phyloP scores from a whole-genome alignment of 1,140 invertebrate species.

The Conopomorpha cramerella region DNA sequence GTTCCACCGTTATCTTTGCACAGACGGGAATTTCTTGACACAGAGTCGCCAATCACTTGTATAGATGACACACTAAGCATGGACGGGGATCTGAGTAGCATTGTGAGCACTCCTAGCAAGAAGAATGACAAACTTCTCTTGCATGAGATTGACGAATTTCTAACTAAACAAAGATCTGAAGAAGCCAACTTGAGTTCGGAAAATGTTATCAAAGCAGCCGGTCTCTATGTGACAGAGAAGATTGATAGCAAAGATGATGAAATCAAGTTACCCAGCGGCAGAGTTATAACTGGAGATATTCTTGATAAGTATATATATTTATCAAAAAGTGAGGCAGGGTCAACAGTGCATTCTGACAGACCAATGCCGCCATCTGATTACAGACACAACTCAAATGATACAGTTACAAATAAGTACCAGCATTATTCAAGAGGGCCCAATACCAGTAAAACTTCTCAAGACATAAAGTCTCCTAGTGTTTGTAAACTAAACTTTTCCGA shows the following conservation, averaged over 20 bases:
- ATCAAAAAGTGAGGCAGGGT: slow-evolving; percentile 21
- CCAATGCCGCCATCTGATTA: slow-evolving; percentile 5
- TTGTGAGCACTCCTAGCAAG: slow-evolving; percentile 43
- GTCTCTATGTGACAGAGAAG: slow-evolving; percentile 34
- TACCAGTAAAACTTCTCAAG: too few species aligned
- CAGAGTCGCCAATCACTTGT: slow-evolving; percentile 2
- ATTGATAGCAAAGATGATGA: slow-evolving; percentile 28
- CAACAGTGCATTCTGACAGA: slow-evolving; percentile 7
- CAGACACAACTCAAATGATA: too few species aligned
- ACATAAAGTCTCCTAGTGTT: slow-evolving; percentile 25
- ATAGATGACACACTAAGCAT: slow-evolving; percentile 40
- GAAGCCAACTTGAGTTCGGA: slow-evolving; percentile 19
- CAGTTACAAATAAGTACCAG: too few species aligned
- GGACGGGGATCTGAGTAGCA: slow-evolving; percentile 48
- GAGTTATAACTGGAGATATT: slow-evolving; percentile 23
- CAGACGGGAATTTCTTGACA: slow-evolving; percentile 15
- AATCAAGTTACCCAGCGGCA: slow-evolving; percentile 32
- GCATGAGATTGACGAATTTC: slow-evolving; percentile 60
- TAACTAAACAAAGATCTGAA: slow-evolving; percentile 30
- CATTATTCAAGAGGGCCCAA: too few species aligned
- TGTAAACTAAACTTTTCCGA: slow-evolving; percentile 38
- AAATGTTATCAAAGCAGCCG: slow-evolving; percentile 38
- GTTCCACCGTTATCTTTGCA: slow-evolving; percentile 18
- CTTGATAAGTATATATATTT: slow-evolving; percentile 53
- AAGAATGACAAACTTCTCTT: slow-evolving; percentile 49